phyloP scores from a whole-genome alignment of 2,797 vertebrate species.

The Falco concolor region DNA sequence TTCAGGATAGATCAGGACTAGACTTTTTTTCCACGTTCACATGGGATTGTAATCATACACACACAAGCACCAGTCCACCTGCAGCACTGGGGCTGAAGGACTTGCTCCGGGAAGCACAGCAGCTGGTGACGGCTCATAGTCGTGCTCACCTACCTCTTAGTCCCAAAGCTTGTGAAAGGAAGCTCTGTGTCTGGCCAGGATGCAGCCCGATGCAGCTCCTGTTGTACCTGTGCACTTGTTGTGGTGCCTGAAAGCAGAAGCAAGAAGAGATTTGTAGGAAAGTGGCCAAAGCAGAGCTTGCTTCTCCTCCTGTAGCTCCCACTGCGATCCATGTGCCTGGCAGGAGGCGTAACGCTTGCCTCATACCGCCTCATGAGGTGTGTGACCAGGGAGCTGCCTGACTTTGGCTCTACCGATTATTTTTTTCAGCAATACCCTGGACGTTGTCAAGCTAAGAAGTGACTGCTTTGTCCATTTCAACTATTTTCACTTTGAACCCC shows the following conservation, averaged over 20 bases:
- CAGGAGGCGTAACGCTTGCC: neutral
- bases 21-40: neutral
- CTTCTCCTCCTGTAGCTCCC: neutral
- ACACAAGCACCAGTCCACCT: accelerated
- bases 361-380: neutral
- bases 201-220: neutral
- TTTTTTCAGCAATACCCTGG: neutral
- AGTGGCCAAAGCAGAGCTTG: neutral
- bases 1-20: neutral
- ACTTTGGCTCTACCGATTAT: neutral
- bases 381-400: neutral
- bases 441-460: neutral
- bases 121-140: neutral
- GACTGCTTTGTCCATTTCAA: neutral
- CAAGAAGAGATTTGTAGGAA: neutral
- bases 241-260: neutral
- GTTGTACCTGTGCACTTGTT: accelerated
- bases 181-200: neutral
- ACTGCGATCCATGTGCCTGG: neutral
- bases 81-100: neutral
- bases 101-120: neutral
- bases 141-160: neutral
- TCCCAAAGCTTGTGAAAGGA: neutral
- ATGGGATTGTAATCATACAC: accelerated
- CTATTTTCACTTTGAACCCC: neutral